Percentiles rank a stretch among this genome's conserved stretches.
phyloP scores from a whole-genome alignment of 2,797 vertebrate genomes.

The Sebastes kiyomatsui region DNA sequence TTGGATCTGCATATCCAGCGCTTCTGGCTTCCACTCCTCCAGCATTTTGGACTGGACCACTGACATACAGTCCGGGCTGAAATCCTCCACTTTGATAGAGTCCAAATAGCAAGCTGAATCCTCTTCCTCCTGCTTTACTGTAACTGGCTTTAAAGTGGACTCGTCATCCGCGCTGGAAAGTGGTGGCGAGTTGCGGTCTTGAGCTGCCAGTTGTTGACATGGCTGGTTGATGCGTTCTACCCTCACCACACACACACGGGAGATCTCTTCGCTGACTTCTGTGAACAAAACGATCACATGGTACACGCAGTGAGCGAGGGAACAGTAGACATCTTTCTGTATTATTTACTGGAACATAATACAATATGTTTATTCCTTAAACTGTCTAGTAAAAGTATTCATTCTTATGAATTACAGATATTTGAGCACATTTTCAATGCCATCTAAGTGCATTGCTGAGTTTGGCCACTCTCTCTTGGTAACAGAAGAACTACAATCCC shows the following conservation, averaged over 20 bases:
- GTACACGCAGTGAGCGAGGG: not conserved
- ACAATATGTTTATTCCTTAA: not conserved
- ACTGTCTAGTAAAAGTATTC: not conserved
- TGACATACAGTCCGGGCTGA: conserved; percentile 59
- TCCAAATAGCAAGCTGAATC: conserved; percentile 47
- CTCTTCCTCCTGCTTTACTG: conserved; percentile 64
- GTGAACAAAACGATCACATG: conserved; percentile 1
- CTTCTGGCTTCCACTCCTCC: conserved; percentile 74
- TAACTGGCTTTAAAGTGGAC: conserved; percentile 26
- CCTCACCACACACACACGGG: conserved; percentile 28
- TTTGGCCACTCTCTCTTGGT: not conserved
- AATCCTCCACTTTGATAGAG: conserved; percentile 52
- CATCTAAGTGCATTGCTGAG: not conserved
- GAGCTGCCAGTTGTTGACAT: not conserved
- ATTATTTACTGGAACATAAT: not conserved
- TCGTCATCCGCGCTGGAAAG: not conserved
- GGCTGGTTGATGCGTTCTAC: not conserved
- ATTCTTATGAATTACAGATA: not conserved
- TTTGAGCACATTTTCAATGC: not conserved
- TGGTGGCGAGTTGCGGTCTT: not conserved
- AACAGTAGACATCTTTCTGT: not conserved
- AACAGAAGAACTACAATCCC: not conserved
- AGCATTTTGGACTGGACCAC: conserved; percentile 68
- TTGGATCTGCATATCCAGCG: conserved; percentile 27
- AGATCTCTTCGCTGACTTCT: conserved; percentile 37